Evolutionary conservation across 1,140 invertebrate species (phyloP).

Genomic region (Zaprionus davidi): DNA sequence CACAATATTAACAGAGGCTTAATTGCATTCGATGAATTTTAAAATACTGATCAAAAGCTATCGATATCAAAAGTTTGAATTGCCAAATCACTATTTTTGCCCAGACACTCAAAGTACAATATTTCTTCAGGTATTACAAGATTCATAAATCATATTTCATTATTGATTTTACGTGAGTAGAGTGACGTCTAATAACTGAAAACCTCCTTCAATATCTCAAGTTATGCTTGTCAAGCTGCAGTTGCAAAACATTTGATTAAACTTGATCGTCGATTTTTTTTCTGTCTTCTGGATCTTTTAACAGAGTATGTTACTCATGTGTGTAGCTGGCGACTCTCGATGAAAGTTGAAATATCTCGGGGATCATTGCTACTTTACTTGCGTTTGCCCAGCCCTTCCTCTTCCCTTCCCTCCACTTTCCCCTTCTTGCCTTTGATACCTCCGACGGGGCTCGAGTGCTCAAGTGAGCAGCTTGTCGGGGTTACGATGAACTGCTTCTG

Average conservation of each 20-base stretch:
- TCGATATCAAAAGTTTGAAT: neutral
- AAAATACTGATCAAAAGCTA: neutral
- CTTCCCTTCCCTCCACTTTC: constrained; percentile 5
- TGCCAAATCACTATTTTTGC: neutral
- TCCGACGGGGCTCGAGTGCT: constrained; percentile 69
- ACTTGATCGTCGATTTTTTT: neutral
- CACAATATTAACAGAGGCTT: neutral
- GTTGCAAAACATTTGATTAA: constrained; percentile 2
- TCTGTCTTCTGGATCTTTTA: neutral
- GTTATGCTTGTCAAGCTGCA: neutral
- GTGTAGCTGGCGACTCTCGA: constrained; percentile 15
- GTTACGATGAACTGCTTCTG: constrained; percentile 66
- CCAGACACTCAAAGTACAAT: too few relatives aligned
- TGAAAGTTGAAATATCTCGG: constrained; percentile 64
- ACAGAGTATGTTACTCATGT: neutral
- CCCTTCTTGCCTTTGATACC: constrained; percentile 65
- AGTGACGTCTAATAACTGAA: neutral
- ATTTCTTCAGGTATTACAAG: too few relatives aligned
- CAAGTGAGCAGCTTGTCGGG: constrained; percentile 42
- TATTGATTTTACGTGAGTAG: neutral
- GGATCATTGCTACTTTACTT: constrained; percentile 80
- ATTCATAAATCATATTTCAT: neutral
- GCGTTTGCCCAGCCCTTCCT: constrained; percentile 29
- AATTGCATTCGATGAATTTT: neutral
- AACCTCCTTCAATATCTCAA: neutral